Conservation (phyloP, 2,888 invertebrate genomes). For the Phania funesta region DNA sequence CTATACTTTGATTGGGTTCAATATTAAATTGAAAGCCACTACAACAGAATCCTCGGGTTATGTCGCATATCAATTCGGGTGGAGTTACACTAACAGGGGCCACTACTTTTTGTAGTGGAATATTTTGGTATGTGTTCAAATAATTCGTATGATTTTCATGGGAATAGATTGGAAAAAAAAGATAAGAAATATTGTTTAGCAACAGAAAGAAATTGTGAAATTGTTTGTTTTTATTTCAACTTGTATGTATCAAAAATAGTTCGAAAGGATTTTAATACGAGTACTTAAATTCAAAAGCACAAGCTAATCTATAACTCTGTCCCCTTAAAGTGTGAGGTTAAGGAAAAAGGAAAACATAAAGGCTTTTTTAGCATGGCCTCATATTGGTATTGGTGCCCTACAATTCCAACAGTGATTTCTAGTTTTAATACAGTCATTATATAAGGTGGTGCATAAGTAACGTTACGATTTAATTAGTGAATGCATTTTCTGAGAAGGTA, state of each 20-base stretch:
- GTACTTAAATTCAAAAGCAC: too few relatives aligned
- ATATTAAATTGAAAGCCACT: constrained; percentile 75
- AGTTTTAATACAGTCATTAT: too few relatives aligned
- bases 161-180: constrained; percentile 37
- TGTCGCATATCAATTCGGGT: constrained; percentile 72
- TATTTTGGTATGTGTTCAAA: constrained; percentile 65
- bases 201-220: background rate
- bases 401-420: too few relatives aligned
- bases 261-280: too few relatives aligned
- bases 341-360: too few relatives aligned
- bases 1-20: constrained; percentile 76
- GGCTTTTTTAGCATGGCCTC: too few relatives aligned
- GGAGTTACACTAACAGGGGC: constrained; percentile 71
- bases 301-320: too few relatives aligned
- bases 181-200: background rate
- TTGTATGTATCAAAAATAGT: background rate
- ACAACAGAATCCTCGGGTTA: constrained; percentile 74
- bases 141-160: background rate
- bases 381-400: too few relatives aligned
- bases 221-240: background rate
- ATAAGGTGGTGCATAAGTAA: too few relatives aligned
- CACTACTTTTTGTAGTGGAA: constrained; percentile 58
- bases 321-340: too few relatives aligned
- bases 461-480: too few relatives aligned
- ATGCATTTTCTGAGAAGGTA: too few relatives aligned